Evolutionary conservation across 2,797 vertebrate genomes (phyloP).

Genomic region (Notoglanidium macrostoma): DNA sequence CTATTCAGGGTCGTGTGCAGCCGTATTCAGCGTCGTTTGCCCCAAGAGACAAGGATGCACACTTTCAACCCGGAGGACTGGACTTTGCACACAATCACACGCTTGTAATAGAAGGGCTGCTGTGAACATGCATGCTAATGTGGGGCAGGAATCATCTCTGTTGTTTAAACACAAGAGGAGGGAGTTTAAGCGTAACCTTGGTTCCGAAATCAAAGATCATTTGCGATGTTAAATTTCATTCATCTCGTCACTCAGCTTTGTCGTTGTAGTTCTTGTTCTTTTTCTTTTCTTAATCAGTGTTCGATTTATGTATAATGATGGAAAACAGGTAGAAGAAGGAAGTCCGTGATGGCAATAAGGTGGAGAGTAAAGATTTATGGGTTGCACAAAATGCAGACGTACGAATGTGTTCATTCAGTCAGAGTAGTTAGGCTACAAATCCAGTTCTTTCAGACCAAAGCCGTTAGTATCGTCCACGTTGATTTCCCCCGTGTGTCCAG

Average conservation of each 20-base stretch:
- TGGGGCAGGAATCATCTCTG: not conserved
- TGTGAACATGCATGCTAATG: not conserved
- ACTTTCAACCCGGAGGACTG: not conserved
- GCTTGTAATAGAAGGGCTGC: not conserved
- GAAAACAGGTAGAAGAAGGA: not conserved
- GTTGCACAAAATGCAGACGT: not conserved
- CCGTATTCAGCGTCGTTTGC: not conserved
- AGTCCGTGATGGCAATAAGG: not conserved
- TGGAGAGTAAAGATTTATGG: not conserved
- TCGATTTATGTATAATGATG: not conserved
- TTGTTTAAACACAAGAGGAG: not conserved
- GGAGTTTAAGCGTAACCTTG: not conserved
- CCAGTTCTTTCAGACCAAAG: slow-evolving; percentile 52
- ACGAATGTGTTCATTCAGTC: not conserved
- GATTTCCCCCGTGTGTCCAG: slow-evolving; percentile 49
- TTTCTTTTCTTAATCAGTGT: not conserved
- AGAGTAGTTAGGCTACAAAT: slow-evolving; percentile 32
- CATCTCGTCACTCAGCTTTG: not conserved
- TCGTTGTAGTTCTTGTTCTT: not conserved
- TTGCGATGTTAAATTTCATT: not conserved
- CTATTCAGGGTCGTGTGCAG: not conserved
- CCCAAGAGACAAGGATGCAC: not conserved
- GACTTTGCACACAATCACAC: not conserved
- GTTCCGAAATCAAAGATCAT: not conserved
- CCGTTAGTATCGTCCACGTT: slow-evolving; percentile 34